Base-by-base conservation (phyloP, 1,140 invertebrate genomes). In the Archegozetes longisetosus region DNA sequence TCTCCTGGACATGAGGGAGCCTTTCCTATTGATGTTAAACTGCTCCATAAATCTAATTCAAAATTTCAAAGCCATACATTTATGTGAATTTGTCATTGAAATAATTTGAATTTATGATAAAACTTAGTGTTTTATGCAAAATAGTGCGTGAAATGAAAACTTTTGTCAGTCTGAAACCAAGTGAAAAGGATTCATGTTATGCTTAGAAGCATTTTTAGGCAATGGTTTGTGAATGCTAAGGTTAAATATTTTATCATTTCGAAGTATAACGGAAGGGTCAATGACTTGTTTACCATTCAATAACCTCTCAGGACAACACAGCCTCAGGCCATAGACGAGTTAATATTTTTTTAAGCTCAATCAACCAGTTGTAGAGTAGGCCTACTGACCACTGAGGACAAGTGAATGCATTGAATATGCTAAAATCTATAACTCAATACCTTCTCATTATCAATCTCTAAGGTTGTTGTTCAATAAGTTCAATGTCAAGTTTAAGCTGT, bases 1-100 rank as follows among this genome's bases (percentile, higher is more conserved):
- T 67, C 66, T 48, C 67, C 67, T 14, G 67, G 66, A 54, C 67
- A 68, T 20, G 53, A 29, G 26, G 58, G 49, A 27, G 57, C 55
- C 50, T 64, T 64, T 23, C 46, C 54, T 23, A 58, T 49, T 9
- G 63, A 50, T 20, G 62, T 64, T 24, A 64, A 58, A 32, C 28
- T 61, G 50, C 52, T 57, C 62, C 58, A 63, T 22, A 64, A 29
- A 55, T 62, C 64, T 64, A 50, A 58, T 22, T 46, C 3, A n/a
- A n/a, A n/a, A n/a, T n/a, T n/a, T n/a, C n/a, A n/a, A n/a, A n/a
- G n/a, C n/a, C n/a, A n/a, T 9, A 40, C 6, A 40, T 9, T 40
- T 40, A 40, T 40, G 32, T 40, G 6, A 40, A 40, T 40, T 40
- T 9, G 17, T 40, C 6, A 40, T n/a, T n/a, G 17, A 40, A 6